Evolutionary conservation across 2,113 vertebrate species (phyloP).

Genomic region (Alligator sinensis): DNA sequence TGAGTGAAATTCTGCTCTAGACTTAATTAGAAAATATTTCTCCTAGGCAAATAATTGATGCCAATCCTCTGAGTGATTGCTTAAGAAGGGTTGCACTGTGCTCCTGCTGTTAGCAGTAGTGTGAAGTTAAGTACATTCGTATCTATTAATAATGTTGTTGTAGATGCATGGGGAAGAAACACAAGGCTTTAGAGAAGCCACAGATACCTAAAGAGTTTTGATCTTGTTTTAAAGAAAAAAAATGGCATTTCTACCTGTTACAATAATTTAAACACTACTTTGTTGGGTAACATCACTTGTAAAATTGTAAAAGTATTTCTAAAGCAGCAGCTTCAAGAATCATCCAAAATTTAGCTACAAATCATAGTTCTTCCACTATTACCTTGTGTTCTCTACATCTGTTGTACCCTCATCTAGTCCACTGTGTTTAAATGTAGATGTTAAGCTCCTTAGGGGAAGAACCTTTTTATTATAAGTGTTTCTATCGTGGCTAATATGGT

Average conservation of each 20-base stretch:
- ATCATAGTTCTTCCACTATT: background rate
- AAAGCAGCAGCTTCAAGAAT: background rate
- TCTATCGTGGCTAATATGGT: background rate
- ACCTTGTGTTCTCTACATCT: background rate
- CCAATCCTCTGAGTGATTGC: slow-evolving; percentile 40
- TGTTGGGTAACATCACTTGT: background rate
- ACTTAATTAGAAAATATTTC: slow-evolving; percentile 70
- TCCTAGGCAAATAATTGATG: slow-evolving; percentile 30
- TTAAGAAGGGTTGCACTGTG: slow-evolving; percentile 63
- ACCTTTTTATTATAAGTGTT: background rate
- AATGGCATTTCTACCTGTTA: background rate
- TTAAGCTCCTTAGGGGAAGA: background rate
- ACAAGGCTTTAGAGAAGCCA: slow-evolving; percentile 17
- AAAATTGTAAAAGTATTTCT: background rate
- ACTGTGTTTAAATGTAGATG: background rate
- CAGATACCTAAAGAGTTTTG: background rate
- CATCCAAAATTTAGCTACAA: background rate
- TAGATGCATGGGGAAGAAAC: background rate
- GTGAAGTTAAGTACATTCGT: slow-evolving; percentile 43
- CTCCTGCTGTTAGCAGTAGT: slow-evolving; percentile 60
- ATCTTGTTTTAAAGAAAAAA: background rate
- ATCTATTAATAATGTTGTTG: slow-evolving; percentile 53
- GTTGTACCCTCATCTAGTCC: background rate
- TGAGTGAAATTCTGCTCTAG: slow-evolving; percentile 57
- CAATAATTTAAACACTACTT: slow-evolving; percentile 18